These are phyloP conservation scores for Frieseomelitta varia DNA, from an alignment of 1,140 invertebrate species.

Conservation along the genomic window DNA sequence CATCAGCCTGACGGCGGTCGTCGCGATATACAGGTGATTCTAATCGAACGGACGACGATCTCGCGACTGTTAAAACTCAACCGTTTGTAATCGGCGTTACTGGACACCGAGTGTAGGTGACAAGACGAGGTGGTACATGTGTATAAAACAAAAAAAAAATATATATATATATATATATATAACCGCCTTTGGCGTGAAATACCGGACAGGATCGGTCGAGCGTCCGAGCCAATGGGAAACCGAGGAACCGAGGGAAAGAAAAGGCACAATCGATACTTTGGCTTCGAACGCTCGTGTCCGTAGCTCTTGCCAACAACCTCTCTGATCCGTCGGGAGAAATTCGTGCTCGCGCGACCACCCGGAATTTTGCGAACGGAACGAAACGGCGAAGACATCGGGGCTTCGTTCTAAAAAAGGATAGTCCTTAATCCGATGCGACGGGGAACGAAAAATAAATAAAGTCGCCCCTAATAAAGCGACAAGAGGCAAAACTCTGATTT, in stretches of 20 bases:
- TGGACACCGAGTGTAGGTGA: constrained; percentile 52
- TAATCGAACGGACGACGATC: constrained; percentile 70
- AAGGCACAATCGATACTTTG: constrained; percentile 57
- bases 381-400: neutral
- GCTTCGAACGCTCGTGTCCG: constrained; percentile 64
- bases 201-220: constrained; percentile 40
- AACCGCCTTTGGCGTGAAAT: constrained; percentile 46
- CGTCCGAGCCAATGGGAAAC: constrained; percentile 21
- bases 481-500: constrained; percentile 28
- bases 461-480: constrained; percentile 18
- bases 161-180: constrained; percentile 20
- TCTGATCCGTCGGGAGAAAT: constrained; percentile 65
- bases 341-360: constrained; percentile 54
- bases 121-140: constrained; percentile 37
- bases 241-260: neutral
- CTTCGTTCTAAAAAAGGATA: neutral
- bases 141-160: constrained; percentile 29
- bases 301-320: constrained; percentile 73
- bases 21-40: constrained; percentile 81
- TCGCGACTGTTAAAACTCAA: constrained; percentile 50
- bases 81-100: constrained; percentile 36
- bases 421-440: constrained; percentile 17
- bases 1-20: constrained; percentile 69
- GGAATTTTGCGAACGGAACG: neutral
- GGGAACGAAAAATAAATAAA: neutral